Base-by-base conservation (phyloP, 2,797 vertebrate species). In the Molossus alvarezi region DNA sequence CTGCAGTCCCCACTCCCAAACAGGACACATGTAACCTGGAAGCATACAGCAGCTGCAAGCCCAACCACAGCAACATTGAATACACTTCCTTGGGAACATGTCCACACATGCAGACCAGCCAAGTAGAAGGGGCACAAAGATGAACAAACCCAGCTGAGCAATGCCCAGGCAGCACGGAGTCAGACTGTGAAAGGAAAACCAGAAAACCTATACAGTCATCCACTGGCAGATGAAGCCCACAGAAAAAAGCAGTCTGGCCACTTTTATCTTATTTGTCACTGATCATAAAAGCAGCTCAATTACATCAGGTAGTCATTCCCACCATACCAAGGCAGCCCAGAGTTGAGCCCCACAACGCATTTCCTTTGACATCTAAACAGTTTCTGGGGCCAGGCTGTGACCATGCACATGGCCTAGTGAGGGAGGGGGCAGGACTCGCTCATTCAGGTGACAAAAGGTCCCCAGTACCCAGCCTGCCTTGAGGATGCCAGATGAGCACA, bases 331-430 rank as follows among this genome's bases (percentile, higher is more conserved):
- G 18, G 45, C 8, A 1, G 23, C 45, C 67, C 55, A 25, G 20
- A 12, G 10, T 5, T 0, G 12, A 67, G 55, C 17, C 27, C 45
- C 11, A 15, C 18, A 25, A 20, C 20, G 53, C n/a, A 51, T 65
- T 5, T 69, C 27, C 90, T 58, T 51, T 45, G 62, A 5, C 29
- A 20, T 21, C n/a, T 57, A 6, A 33, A 57, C 1, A 21, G 48
- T 29, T n/a, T n/a, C 13, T 3, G 5, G 45, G 53, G 69, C 27
- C 33, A 51, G 18, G 69, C 60, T 58, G 48, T 21, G 27, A 27
- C 51, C n/a, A 4, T 6, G 2, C 1, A 5, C 2, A 12, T 0
- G 1, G 29, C 60, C 71, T 18, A 2, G 1, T n/a, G 6, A 83
- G 37, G 82, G 58, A 27, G 10, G 10, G 18, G 71, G 53, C 79